Base-by-base conservation (phyloP, 2,888 invertebrate genomes). In the Cosmopolites sordidus region DNA sequence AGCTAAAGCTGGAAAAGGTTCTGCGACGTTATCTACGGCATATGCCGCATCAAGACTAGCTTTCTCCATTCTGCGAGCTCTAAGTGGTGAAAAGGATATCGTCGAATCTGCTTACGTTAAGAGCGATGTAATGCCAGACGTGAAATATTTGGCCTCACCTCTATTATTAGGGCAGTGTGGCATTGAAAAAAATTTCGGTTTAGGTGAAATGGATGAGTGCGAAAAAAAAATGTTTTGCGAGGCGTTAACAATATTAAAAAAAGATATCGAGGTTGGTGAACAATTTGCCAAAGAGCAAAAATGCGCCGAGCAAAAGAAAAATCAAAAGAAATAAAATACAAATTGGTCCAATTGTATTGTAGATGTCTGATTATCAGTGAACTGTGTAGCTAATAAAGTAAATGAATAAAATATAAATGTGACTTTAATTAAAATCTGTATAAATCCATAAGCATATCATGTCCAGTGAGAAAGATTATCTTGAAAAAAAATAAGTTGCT, bases 21-120 rank as follows among this genome's bases (percentile, higher is more conserved):
- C 96, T 1, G 96, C 97, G 33, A 98, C 97, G 1, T 80, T 97
- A 39, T 95, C 93, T 1, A 95, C 93, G 94, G 97, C 96, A 3
- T 94, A 84, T 73, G 95, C 97, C 33, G 97, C 92, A 71, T 82
- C 88, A 41, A 17, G 60, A 30, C 48, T 60, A 2, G 45, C 49
- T 8, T 78, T 84, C 67, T 86, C 92, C 1, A 76, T 95, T 45
- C 82, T 95, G 45, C 81, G 82, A 60, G 97, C 90, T 16, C 79
- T 96, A 53, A 83, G 82, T 56, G 92, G 92, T 14, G 90, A 92
- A 65, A 16, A 42, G 2, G 52, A 89, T 68, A 83, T 94, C 16
- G 77, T 92, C 2, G 95, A 96, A 73, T 96, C 94, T 75, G 84
- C 92, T 0, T 98, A 86, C 74, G 86, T 97, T 18, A 82, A 84